Evolutionary conservation across 2,113 vertebrate genomes (phyloP).

Genomic region (Salvator merianae): DNA sequence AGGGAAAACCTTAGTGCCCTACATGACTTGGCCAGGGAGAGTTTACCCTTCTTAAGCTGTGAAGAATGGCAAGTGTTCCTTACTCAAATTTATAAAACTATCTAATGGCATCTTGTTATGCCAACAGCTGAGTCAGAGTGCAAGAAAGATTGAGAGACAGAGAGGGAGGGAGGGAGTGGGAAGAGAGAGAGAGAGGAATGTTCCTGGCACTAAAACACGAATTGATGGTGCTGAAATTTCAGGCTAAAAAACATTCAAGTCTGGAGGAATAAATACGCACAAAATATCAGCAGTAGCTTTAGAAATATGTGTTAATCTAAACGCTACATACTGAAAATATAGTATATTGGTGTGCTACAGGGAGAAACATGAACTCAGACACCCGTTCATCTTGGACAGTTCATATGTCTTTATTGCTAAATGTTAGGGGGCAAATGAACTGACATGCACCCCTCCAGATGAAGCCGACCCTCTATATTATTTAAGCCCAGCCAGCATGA

Average conservation of each 20-base stretch:
- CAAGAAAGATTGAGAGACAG: neutral
- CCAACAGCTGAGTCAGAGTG: neutral
- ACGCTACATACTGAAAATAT: no score
- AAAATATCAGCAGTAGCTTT: neutral
- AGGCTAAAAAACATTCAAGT: neutral
- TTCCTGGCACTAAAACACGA: neutral
- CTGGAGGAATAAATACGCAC: neutral
- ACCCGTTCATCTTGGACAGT: neutral
- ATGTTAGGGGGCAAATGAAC: neutral
- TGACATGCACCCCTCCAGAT: neutral
- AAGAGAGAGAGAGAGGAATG: neutral
- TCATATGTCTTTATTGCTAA: neutral
- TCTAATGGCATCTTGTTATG: neutral
- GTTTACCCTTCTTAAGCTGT: neutral
- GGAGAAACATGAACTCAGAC: neutral
- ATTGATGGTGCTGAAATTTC: constrained; percentile 12
- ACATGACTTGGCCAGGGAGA: neutral
- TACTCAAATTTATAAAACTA: neutral
- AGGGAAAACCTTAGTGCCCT: neutral
- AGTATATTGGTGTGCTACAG: neutral
- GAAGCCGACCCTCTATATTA: no score
- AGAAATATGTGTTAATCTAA: neutral
- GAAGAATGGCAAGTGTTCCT: neutral
- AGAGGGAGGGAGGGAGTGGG: no score
- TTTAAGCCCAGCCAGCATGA: no score